Evolutionary conservation across 2,888 invertebrate genomes (phyloP), one percentile per base, ranked within the genome.

Genomic region (Nomada flava): DNA sequence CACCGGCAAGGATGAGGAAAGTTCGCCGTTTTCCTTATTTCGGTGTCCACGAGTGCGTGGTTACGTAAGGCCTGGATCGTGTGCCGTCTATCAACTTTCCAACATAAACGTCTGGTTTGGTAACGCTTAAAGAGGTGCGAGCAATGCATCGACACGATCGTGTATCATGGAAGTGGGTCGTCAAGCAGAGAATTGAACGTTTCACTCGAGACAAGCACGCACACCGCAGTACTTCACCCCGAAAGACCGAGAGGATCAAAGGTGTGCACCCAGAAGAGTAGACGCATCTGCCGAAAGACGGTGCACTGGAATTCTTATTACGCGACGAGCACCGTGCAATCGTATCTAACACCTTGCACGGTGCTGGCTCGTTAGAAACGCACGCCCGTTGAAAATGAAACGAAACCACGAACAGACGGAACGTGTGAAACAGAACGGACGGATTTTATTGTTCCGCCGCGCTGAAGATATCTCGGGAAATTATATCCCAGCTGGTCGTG

Each of bases 401-500:
- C 42, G 63, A 62, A 59, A 64, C 26, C 29, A 55, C 23, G 47
- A 26, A 2, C 15, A 18, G 18, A 11, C 52, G n/a, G 44, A 9
- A 73, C 29, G 67, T 52, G 60, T 13, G 62, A 67, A 79, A 70
- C 64, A 47, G 69, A 79, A 79, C 23, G 70, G 26, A 55, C 60
- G 64, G 36, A 79, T 79, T 79, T 79, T 71, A 79, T 67, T 79
- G 60, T 60, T 26, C 20, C n/a, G 47, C 42, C 53, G 60, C 18
- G 60, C 23, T 23, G 79, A 64, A 78, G 79, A 64, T 79, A 78
- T 69, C 55, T 52, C 10, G 9, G 62, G 42, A 71, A 79, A 79
- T 79, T 79, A 79, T 79, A 64, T 79, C 55, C 52, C 79, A 79
- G 79, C 64, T 79, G 79, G 70, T 64, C 44, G 52, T 44, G 11